Evolutionary conservation across 2,113 vertebrate species (phyloP), one percentile per base, ranked within the genome.

Genomic region (Coptodon bakossiorum): DNA sequence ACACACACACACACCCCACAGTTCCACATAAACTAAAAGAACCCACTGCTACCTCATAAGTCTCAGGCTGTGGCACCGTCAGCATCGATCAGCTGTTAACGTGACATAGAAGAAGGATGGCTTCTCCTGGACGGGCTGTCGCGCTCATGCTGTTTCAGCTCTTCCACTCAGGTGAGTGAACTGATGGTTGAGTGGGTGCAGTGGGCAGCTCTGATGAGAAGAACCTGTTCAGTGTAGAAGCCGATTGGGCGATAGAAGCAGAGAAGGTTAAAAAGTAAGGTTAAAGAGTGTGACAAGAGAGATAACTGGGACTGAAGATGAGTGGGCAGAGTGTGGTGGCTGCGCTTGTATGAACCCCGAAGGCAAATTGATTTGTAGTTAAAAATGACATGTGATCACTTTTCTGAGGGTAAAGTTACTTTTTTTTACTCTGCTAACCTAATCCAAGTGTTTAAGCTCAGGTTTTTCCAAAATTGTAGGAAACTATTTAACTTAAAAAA

Each of bases 121-220:
- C 14, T 36, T 31, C 36, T 6, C 57, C 59, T 57, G 83, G 80
- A 76, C 38, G 90, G 89, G 29, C 82, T 19, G 27, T 90, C 40
- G 52, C 29, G 1, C 73, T 93, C 4, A 53, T 93, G 84, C 88
- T 95, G 86, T 17, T 84, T 13, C 22, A 24, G 56, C 81, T 94
- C 52, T 36, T 93, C 11, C 36, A 79, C 79, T 88, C 92, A 89
- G 93, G 95, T 96, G 91, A 94, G 94, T 94, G 86, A 83, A 61
- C 57, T 29, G 36, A 84, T 76, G 40, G 12, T 9, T n/a, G 7
- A 11, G 11, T 78, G n/a, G 40, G 36, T 19, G 40, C 14, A 12
- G 3, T 16, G 34, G 43, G 24, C 29, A 56, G 48, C 2, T n/a
- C 27, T 19, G 3, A 50, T 11, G 2, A 52, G 17, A 29, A 2